Evolutionary conservation across 1,140 invertebrate genomes (phyloP).

Genomic region (Brachionus sp.): DNA sequence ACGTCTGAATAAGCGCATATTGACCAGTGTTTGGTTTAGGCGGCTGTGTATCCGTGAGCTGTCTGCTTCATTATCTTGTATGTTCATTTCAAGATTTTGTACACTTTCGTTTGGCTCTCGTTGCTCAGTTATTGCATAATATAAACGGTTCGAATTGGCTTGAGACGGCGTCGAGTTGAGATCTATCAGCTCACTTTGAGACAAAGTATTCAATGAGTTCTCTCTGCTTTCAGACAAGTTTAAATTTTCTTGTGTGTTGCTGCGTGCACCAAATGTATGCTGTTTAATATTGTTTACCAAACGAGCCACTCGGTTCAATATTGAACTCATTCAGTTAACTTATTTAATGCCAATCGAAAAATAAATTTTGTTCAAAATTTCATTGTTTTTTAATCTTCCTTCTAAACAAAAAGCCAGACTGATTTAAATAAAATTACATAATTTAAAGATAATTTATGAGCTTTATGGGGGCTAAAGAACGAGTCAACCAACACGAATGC

Average conservation of each 20-base stretch:
- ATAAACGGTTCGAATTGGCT: background rate
- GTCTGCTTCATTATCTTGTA: background rate
- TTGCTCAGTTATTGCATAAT: conserved; percentile 30
- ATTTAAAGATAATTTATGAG: background rate
- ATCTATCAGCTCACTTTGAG: conserved; percentile 9
- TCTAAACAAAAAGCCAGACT: background rate
- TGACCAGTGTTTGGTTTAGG: background rate
- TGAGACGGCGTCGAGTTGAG: background rate
- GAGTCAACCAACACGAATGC: background rate
- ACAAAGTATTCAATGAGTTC: background rate
- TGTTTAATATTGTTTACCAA: conserved; percentile 5
- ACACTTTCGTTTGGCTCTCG: background rate
- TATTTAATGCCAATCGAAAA: background rate
- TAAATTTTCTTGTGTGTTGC: background rate
- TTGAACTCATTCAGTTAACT: conserved; percentile 9
- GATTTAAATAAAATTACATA: background rate
- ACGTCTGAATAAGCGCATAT: background rate
- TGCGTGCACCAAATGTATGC: background rate
- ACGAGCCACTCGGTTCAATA: conserved; percentile 15
- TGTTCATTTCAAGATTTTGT: conserved; percentile 17
- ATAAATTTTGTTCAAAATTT: background rate
- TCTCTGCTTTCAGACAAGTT: background rate
- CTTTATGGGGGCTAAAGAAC: background rate
- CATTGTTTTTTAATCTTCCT: background rate
- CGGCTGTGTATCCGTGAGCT: background rate